Conservation (phyloP, 92 coral and sea anemone genomes). For the Umimayanthus kanabou region DNA sequence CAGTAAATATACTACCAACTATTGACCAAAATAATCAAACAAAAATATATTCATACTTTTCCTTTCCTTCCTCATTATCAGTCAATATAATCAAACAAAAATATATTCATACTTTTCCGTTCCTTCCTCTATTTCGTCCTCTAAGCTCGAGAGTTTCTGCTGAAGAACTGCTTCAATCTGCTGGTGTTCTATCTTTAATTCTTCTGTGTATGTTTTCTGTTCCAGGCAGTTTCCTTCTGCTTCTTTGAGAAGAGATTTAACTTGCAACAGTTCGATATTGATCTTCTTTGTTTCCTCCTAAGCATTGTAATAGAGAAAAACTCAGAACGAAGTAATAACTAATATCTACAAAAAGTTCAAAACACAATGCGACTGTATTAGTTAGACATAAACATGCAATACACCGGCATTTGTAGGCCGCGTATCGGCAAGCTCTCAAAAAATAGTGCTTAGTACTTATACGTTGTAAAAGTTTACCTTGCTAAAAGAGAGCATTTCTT, state of each 20-base stretch:
- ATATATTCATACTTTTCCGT: slow-evolving; percentile 60
- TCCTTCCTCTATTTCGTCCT: slow-evolving; percentile 54
- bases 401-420: not conserved
- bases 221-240: slow-evolving; percentile 52
- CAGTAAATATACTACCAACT: not conserved
- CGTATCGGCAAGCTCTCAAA: not conserved
- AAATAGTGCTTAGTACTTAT: not conserved
- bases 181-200: slow-evolving; percentile 61
- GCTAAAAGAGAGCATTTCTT: slow-evolving; percentile 74
- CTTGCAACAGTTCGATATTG: slow-evolving; percentile 49
- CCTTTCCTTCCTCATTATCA: slow-evolving; percentile 34
- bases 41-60: slow-evolving; percentile 49
- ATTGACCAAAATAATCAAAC: not conserved
- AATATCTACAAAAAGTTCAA: not conserved
- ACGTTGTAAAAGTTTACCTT: slow-evolving; percentile 56
- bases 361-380: not conserved
- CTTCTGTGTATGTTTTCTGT: slow-evolving; percentile 50
- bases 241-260: slow-evolving; percentile 54
- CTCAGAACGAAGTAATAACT: not conserved
- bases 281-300: slow-evolving; percentile 80
- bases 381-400: not conserved
- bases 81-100: not conserved
- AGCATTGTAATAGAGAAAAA: not conserved
- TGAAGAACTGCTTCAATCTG: slow-evolving; percentile 54
- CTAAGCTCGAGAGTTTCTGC: slow-evolving; percentile 62